Evolutionary conservation across 1,140 invertebrate genomes (phyloP).

Genomic region (Scaptomyza pallida): DNA sequence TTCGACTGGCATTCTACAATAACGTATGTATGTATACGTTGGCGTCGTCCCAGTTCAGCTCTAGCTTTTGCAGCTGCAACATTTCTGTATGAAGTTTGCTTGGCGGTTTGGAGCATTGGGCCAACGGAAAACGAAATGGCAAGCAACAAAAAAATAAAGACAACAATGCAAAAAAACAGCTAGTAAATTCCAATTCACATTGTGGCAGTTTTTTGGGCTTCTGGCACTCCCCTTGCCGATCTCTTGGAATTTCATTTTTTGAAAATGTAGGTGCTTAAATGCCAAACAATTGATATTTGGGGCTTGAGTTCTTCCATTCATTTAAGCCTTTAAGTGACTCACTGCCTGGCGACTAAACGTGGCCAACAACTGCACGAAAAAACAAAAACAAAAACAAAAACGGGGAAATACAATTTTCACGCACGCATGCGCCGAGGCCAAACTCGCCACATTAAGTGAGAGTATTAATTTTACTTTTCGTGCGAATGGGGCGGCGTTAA

Average conservation of each 20-base stretch:
- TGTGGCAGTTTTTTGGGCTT: conserved; percentile 30
- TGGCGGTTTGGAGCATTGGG: conserved; percentile 25
- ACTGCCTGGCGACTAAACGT: not conserved
- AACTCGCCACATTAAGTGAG: conserved; percentile 57
- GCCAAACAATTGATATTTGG: conserved; percentile 55
- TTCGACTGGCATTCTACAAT: conserved; percentile 57
- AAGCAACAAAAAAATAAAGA: conserved; percentile 32
- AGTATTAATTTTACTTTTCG: conserved; percentile 75
- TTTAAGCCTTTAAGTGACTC: conserved; percentile 11
- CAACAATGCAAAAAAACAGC: too few relatives aligned
- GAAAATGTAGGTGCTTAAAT: conserved; percentile 52
- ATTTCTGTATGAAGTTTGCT: conserved; percentile 7
- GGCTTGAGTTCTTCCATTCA: conserved; percentile 35
- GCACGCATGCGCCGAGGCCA: conserved; percentile 63
- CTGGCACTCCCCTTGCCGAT: conserved; percentile 64
- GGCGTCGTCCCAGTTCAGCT: conserved; percentile 43
- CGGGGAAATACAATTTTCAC: conserved; percentile 71
- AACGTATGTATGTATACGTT: conserved; percentile 15
- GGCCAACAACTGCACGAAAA: not conserved
- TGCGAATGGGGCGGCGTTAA: not conserved
- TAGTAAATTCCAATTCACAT: conserved; percentile 51
- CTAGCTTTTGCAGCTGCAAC: conserved; percentile 28
- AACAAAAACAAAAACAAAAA: conserved; percentile 3
- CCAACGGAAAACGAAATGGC: conserved; percentile 48
- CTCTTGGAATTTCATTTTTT: conserved; percentile 46